Base-by-base conservation (phyloP, 2,888 invertebrate species). In the Tenthredo distinguenda region DNA sequence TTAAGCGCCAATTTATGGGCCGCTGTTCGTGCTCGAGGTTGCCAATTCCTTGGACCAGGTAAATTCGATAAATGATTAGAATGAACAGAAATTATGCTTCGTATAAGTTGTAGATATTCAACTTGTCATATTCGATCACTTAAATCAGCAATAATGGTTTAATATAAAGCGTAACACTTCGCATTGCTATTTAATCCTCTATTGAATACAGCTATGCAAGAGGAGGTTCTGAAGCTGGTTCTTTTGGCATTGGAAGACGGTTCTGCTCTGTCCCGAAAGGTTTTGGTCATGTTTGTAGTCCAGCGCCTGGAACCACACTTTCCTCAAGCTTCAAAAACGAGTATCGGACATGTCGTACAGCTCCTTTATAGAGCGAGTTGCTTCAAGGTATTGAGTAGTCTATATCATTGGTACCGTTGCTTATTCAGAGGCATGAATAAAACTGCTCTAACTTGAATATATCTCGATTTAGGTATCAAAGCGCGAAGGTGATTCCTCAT, bases 281-380 rank as follows among this genome's bases (percentile, higher is more conserved):
- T 98, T 79, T 95, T 99, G 90, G 99, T 99, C 87, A 98, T 99
- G 98, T 99, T 99, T 95, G 99, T 99, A 74, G 99, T 99, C 87
- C 99, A 99, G 94, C 96, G 98, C 91, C 95, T 99, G 89, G 98
- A 98, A 93, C 98, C 99, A 74, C 98, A 99, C 93, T 98, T 98
- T 94, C 97, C 98, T 0, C 98, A 98, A 94, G 99, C 99, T 86
- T 99, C 99, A 31, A 99, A 99, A 95, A 99, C 99, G 47, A 99
- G 99, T 93, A 99, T 99, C 92, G 99, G 99, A 15, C 99, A 99
- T 94, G 99, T 99, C 72, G 99, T 99, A 85, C 99, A 99, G 94
- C 95, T 99, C 83, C 95, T 99, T 40, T 99, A 99, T 93, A 96
- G 99, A 90, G 99, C 99, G 79, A 99, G 99, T 87, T 99, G 99